These are phyloP conservation scores for Lepidonotus clava DNA, from an alignment of 2,888 invertebrate species.

Conservation along the genomic window DNA sequence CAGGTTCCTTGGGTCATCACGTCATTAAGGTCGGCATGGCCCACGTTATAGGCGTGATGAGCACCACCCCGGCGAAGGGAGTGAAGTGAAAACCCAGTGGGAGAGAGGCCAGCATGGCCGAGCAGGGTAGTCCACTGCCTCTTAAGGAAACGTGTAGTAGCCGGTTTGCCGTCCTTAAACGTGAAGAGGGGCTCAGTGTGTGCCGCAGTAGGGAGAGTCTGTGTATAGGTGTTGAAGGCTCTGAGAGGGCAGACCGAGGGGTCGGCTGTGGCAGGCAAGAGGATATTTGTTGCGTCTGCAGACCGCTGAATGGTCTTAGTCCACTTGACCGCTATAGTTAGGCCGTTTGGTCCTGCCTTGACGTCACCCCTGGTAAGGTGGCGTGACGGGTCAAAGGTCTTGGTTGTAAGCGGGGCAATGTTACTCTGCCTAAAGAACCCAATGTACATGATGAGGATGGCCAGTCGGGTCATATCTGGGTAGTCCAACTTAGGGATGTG, in stretches of 20 bases:
- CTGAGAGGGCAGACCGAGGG: background rate
- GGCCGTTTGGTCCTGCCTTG: background rate
- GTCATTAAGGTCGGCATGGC: background rate
- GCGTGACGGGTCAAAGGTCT: background rate
- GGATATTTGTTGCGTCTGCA: background rate
- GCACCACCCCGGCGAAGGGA: background rate
- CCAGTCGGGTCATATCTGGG: background rate
- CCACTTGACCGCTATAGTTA: background rate
- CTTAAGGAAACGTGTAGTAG: background rate
- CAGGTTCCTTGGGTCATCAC: background rate
- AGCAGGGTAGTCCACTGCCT: background rate
- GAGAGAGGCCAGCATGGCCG: background rate
- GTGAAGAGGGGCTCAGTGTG: background rate
- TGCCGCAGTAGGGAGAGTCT: background rate
- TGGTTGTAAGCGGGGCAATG: background rate
- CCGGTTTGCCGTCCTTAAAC: background rate
- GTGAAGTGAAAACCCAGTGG: background rate
- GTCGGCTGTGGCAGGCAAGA: background rate
- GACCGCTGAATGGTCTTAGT: background rate
- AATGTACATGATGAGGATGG: background rate
- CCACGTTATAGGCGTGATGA: background rate
- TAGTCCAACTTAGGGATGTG: background rate
- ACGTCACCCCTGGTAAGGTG: background rate
- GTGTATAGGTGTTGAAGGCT: background rate
- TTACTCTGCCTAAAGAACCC: background rate